Percentiles rank a stretch among this genome's conserved stretches.
These are phyloP conservation scores for Stomatorhinus ivindoensis DNA, from an alignment of 2,113 vertebrate species.

Conservation along the genomic window DNA sequence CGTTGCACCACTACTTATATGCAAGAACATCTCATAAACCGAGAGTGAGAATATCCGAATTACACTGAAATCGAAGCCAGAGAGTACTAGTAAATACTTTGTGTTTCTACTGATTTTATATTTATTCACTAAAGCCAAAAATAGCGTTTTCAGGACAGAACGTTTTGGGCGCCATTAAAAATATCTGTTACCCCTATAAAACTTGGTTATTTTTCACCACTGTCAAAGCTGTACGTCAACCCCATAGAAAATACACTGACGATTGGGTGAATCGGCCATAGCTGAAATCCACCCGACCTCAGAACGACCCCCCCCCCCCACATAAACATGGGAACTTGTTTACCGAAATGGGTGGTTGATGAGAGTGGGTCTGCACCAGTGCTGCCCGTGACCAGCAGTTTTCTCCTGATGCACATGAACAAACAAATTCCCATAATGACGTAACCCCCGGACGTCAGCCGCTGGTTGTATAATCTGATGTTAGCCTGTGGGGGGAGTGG, in stretches of 20 bases:
- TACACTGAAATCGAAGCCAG: neutral
- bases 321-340: neutral
- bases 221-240: neutral
- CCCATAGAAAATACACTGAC: neutral
- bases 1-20: no score
- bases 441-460: neutral
- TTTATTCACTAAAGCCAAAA: neutral
- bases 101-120: neutral
- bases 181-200: neutral
- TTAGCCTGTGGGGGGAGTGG: neutral
- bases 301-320: neutral
- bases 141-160: neutral
- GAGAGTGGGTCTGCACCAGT: neutral
- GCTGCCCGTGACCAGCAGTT: no score
- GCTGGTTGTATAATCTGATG: constrained; percentile 17
- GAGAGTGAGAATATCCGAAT: neutral
- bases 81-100: neutral
- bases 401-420: neutral
- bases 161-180: neutral
- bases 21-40: neutral
- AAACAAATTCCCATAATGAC: constrained; percentile 5
- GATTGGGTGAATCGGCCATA: neutral
- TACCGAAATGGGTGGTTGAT: neutral
- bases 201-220: neutral
- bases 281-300: neutral